These are phyloP conservation scores for Lepidonotus clava DNA, from an alignment of 2,888 invertebrate species.

Conservation along the genomic window DNA sequence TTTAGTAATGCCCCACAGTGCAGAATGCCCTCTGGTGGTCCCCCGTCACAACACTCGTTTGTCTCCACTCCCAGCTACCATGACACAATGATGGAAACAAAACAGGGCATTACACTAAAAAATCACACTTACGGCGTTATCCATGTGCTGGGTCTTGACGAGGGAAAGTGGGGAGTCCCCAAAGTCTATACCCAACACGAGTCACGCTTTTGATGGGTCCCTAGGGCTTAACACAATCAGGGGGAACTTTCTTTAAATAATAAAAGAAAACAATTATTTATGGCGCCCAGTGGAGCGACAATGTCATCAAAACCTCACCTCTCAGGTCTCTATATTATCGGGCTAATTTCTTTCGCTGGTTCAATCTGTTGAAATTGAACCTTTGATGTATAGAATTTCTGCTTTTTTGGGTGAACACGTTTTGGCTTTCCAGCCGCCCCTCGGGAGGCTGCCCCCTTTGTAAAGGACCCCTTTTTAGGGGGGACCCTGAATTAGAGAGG, in stretches of 20 bases:
- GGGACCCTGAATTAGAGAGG: constrained; percentile 10
- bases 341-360: neutral
- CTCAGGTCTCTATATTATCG: constrained; percentile 1
- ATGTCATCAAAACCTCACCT: neutral
- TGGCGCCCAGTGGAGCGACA: neutral
- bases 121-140: neutral
- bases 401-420: neutral
- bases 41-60: neutral
- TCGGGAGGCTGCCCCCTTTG: neutral
- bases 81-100: neutral
- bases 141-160: neutral
- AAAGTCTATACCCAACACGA: neutral
- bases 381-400: constrained; percentile 18
- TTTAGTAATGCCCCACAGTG: neutral
- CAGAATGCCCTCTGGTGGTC: neutral
- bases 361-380: neutral
- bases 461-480: constrained; percentile 3
- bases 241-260: neutral
- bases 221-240: neutral
- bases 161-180: neutral
- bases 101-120: neutral
- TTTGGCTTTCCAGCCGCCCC: neutral
- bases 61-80: neutral
- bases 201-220: neutral
- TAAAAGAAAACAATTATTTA: constrained; percentile 15